These are phyloP conservation scores for Poecilia latipinna DNA, from an alignment of 2,113 vertebrate species.

Conservation along the genomic window DNA sequence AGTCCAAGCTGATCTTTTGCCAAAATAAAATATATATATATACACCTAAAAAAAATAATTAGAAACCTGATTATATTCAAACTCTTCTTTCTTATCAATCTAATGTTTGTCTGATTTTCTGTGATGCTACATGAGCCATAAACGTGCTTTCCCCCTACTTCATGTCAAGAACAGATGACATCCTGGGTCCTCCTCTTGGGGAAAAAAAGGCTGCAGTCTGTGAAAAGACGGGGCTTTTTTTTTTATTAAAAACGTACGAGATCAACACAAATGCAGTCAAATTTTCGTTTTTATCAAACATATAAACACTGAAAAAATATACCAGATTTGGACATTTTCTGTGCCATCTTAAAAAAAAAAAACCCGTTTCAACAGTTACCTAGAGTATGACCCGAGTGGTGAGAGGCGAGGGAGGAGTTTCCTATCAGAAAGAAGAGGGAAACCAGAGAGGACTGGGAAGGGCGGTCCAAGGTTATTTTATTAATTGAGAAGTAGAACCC, in stretches of 20 bases:
- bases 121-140: slow-evolving; percentile 42
- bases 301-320: background rate
- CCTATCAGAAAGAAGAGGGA: background rate
- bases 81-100: slow-evolving; percentile 8
- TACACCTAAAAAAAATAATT: background rate
- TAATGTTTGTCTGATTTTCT: slow-evolving; percentile 34
- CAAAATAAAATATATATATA: slow-evolving; percentile 6
- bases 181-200: slow-evolving; percentile 18
- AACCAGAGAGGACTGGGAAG: background rate
- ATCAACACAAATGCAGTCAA: background rate
- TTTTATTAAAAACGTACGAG: background rate
- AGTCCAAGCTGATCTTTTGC: slow-evolving; percentile 20
- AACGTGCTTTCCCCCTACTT: slow-evolving; percentile 65
- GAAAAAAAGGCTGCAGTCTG: slow-evolving; percentile 6
- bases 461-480: background rate
- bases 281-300: background rate
- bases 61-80: background rate
- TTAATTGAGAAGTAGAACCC: background rate
- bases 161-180: slow-evolving; percentile 86
- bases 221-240: background rate
- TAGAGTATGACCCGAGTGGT: background rate
- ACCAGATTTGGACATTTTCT: background rate
- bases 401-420: background rate
- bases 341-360: background rate
- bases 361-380: background rate